Conservation (phyloP, 2,888 invertebrate genomes). For the Acrobasis repandana region DNA sequence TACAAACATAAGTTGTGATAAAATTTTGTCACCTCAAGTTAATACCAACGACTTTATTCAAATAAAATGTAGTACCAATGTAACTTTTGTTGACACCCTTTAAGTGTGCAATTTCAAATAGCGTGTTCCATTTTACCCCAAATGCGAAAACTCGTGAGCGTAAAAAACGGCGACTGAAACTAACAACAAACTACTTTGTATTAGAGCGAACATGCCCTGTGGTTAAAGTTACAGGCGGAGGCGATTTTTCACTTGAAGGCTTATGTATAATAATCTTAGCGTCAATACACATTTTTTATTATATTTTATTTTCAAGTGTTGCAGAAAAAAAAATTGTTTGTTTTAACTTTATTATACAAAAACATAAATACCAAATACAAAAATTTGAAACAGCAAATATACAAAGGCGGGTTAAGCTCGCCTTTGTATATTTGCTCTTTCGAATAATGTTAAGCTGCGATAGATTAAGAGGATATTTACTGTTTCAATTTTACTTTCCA, state of each 20-base stretch:
- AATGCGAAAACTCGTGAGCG: slow-evolving; percentile 36
- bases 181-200: slow-evolving; percentile 34
- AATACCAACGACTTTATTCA: not conserved
- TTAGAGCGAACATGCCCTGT: slow-evolving; percentile 25
- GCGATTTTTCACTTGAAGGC: not conserved
- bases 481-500: no score
- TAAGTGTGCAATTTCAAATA: slow-evolving; percentile 14
- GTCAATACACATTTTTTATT: not conserved
- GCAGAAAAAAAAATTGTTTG: no score
- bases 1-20: not conserved
- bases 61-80: not conserved
- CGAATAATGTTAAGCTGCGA: no score
- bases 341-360: no score
- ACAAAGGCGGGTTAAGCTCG: no score
- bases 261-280: no score
- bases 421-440: no score
- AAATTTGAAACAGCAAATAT: no score
- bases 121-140: slow-evolving; percentile 24
- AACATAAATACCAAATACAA: no score
- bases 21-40: not conserved
- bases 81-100: slow-evolving; percentile 6
- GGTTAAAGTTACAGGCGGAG: slow-evolving; percentile 23
- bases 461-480: no score
- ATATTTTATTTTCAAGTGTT: no score
- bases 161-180: slow-evolving; percentile 36